Conservation (phyloP, 2,797 vertebrate species). For the Apogon hyalosoma region DNA sequence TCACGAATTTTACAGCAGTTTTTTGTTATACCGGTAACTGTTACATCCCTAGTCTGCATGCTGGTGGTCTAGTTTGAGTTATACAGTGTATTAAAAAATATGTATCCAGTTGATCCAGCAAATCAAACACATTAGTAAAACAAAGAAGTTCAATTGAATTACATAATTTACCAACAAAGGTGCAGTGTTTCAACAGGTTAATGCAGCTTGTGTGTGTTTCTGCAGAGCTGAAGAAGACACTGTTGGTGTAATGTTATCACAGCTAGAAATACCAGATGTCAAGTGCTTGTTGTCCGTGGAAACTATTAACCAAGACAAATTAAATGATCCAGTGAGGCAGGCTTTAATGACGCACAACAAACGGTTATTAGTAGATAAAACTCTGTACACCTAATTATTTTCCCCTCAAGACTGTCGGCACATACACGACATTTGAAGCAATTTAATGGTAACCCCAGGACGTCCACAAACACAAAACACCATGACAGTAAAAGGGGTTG, state of each 20-base stretch:
- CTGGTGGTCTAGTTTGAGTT: too few relatives aligned
- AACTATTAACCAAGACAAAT: slow-evolving; percentile 42
- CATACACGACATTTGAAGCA: slow-evolving; percentile 5
- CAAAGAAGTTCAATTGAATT: too few relatives aligned
- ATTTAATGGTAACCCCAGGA: slow-evolving; percentile 2
- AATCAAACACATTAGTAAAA: too few relatives aligned
- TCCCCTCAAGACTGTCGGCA: slow-evolving; percentile 11
- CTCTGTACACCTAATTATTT: slow-evolving; percentile 40
- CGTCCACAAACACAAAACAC: slow-evolving; percentile 7
- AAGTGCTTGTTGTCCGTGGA: slow-evolving; percentile 49
- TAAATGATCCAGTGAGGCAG: slow-evolving; percentile 49
- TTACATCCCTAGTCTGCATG: too few relatives aligned
- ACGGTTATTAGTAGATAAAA: slow-evolving; percentile 52
- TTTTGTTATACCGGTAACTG: too few relatives aligned
- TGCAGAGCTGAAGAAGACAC: slow-evolving; percentile 5
- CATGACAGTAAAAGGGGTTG: slow-evolving; percentile 1
- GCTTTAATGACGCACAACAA: slow-evolving; percentile 57
- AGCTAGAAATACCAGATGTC: slow-evolving; percentile 51
- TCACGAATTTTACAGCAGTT: too few relatives aligned
- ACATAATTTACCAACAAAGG: too few relatives aligned
- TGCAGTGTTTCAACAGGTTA: too few relatives aligned
- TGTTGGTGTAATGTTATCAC: slow-evolving; percentile 6
- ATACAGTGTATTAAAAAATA: too few relatives aligned
- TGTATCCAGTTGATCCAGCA: too few relatives aligned
- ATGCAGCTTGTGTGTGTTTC: background rate